phyloP scores from a whole-genome alignment of 30 jellyfish, hydroid and myxozoan species.

The Rhopilema esculentum region DNA sequence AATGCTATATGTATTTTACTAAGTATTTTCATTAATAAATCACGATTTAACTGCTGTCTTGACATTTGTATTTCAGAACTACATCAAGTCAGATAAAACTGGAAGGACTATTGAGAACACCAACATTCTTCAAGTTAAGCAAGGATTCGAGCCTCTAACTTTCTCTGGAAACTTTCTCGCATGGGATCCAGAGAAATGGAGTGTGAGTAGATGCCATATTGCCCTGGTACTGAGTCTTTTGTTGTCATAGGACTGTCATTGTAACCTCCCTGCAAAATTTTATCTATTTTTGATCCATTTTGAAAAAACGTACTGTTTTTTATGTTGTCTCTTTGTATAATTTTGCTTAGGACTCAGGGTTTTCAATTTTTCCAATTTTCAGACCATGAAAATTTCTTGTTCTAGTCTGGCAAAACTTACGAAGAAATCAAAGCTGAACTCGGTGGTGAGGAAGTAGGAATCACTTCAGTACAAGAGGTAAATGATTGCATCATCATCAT shows the following conservation, averaged over 20 bases:
- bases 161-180: slow-evolving; percentile 91
- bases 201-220: slow-evolving; percentile 86
- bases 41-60: no score
- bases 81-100: slow-evolving; percentile 76
- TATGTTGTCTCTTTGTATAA: no score
- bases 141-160: slow-evolving; percentile 94
- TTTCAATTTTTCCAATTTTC: neutral
- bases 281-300: no score
- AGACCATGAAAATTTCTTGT: neutral
- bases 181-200: slow-evolving; percentile 99
- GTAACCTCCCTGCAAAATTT: no score
- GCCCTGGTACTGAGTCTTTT: no score
- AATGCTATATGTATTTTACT: no score
- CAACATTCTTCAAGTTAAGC: slow-evolving; percentile 91
- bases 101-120: slow-evolving; percentile 94
- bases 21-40: no score
- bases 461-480: slow-evolving; percentile 89
- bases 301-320: no score
- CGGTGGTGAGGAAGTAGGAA: slow-evolving; percentile 93
- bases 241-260: no score
- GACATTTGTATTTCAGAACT: slow-evolving; percentile 61
- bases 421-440: slow-evolving; percentile 94
- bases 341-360: no score
- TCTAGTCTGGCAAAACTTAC: slow-evolving; percentile 91
- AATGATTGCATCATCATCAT: slow-evolving; percentile 1